Conservation (phyloP, 2,888 invertebrate genomes). For the Machimus rusticus region DNA sequence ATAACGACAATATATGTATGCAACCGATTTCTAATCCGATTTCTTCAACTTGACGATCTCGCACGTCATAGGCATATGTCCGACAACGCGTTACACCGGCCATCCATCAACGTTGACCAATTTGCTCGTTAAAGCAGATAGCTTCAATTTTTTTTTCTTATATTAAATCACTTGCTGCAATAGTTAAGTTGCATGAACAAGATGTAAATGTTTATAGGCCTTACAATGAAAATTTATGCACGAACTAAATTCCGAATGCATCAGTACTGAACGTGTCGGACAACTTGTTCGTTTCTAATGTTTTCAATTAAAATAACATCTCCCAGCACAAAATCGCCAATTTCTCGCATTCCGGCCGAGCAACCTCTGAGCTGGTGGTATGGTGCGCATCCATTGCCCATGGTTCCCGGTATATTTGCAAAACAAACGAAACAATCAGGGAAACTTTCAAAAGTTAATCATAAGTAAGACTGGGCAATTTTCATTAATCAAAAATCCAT, state of each 20-base stretch:
- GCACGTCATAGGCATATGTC: neutral
- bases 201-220: neutral
- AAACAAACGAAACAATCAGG: slow-evolving; percentile 10
- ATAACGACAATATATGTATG: neutral
- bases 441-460: slow-evolving; percentile 20
- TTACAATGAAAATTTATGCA: neutral
- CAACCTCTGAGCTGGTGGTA: neutral
- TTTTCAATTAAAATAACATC: neutral
- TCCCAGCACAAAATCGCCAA: neutral
- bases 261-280: neutral
- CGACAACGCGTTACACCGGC: neutral
- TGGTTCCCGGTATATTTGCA: neutral
- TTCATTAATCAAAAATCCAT: slow-evolving; percentile 41
- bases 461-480: neutral
- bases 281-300: neutral
- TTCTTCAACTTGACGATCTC: neutral
- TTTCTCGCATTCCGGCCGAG: neutral
- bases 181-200: neutral
- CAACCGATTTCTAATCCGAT: neutral
- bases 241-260: neutral
- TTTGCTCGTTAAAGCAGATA: neutral
- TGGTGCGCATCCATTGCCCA: neutral
- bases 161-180: neutral
- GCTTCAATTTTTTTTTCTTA: neutral
- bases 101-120: neutral